Base-by-base conservation (phyloP, 1,140 invertebrate species). In the Drosophila orosa region DNA sequence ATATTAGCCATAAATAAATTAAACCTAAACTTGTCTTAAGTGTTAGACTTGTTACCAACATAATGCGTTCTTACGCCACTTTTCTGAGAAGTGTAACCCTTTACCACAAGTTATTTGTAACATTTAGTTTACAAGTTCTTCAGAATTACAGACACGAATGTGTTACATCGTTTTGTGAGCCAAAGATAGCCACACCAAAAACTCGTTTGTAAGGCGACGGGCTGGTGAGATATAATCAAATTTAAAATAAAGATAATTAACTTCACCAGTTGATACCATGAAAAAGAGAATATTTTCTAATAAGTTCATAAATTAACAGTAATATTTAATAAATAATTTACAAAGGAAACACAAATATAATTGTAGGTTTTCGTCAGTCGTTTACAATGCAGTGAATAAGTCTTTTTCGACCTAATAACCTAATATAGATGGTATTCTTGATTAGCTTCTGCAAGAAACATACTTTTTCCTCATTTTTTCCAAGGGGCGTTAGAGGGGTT, bases 161-260 rank as follows among this genome's bases (percentile, higher is more conserved):
- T 48, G 42, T 67, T 48, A 67, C 57, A 67, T 48, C 29, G n/a
- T 19, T 24, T 61, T 22, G 22, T 33, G 7, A 33, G 19, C 24
- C 42, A 40, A 39, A 59, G 7, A 9, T 37, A 54, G 29, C 6
- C n/a, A 8, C 22, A 25, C 3, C 5, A 1, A 19, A 7, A 61
- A 61, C 55, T 27, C 1, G 63, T 67, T 67, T 24, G 31, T 1
- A 15, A 12, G 10, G 48, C 29, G 13, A 27, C 29, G 17, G 2
- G 15, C 25, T 48, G 29, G 37, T 17, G 10, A 24, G 35, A n/a
- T 22, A 25, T 29, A 33, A 54, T 52, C 22, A 17, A 63, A 40
- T 63, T 31, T 9, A 61, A 17, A 37, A 9, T 29, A 13, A 13
- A 25, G 17, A 22, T 3, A 33, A 61, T 61, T 27, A 29, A 47